Base-by-base conservation (phyloP, 2,797 vertebrate species). In the Xerus rutilus region DNA sequence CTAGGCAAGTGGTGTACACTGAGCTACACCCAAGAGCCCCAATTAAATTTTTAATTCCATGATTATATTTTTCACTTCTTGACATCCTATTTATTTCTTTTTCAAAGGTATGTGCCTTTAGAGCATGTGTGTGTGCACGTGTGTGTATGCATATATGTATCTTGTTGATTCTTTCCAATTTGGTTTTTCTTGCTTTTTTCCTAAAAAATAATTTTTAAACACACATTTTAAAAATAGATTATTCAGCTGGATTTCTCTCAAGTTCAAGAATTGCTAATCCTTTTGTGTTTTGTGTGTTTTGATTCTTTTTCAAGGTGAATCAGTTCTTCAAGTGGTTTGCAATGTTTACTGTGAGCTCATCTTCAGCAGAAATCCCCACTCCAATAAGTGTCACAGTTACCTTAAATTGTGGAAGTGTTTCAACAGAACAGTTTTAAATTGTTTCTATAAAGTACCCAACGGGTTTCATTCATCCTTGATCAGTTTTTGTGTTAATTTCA, bases 401-500 rank as follows among this genome's bases (percentile, higher is more conserved):
- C 59, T 89, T 76, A 95, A 91, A 32, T 45, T 92, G 25, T 87
- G 64, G 1, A 92, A 81, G 4, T 64, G 5, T 82, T 91, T 52
- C 54, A 82, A 87, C 12, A 69, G 43, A 96, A 83, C 81, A 73
- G n/a, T 73, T 95, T 92, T 88, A 91, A 86, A 25, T 70, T 93
- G 69, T 89, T 93, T 93, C 57, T 93, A 10, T 91, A 65, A 93
- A 74, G 32, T 83, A 70, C 49, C 65, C 69, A 90, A 64, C 57
- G 79, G 67, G 9, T n/a, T 90, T 92, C 35, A 78, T 69, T 62
- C 20, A 92, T 72, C 87, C 52, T 86, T 77, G 65, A 85, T 95
- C 69, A 65, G 35, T 69, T 92, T 96, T 77, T 92, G 72, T 92
- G 54, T 92, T 93, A 84, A 92, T 79, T 86, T 93, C 25, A 70